Conservation (phyloP, 2,888 invertebrate species). For the Lobophora halterata region DNA sequence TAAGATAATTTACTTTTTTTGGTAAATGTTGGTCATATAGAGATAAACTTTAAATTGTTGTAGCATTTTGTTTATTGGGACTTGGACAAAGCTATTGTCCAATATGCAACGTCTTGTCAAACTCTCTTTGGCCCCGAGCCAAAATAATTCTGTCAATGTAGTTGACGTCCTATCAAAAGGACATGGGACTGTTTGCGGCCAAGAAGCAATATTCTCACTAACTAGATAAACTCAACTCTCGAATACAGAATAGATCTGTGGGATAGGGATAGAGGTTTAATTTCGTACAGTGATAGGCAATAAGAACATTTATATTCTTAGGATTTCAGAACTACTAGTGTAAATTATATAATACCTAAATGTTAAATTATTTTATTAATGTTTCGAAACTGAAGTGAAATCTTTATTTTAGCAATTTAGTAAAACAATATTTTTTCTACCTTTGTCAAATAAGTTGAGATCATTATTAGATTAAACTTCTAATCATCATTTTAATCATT, state of each 20-base stretch:
- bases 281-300: constrained; percentile 35
- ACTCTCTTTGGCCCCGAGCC: constrained; percentile 14
- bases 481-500: background rate
- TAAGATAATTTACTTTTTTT: too few species aligned
- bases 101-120: constrained; percentile 3
- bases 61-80: constrained; percentile 11
- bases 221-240: constrained; percentile 59
- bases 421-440: too few species aligned
- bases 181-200: constrained; percentile 51
- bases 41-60: too few species aligned
- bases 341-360: too few species aligned
- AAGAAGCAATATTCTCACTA: constrained; percentile 62
- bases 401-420: too few species aligned
- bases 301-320: background rate
- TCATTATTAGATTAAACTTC: too few species aligned
- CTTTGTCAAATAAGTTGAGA: too few species aligned
- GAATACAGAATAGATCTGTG: constrained; percentile 59
- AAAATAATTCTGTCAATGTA: constrained; percentile 23
- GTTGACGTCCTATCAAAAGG: constrained; percentile 30
- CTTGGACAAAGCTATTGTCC: constrained; percentile 6
- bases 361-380: too few species aligned
- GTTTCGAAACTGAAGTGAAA: too few species aligned
- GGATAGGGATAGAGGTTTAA: constrained; percentile 33
- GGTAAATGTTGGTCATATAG: too few species aligned
- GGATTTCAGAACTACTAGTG: too few species aligned